Percentiles rank a stretch among this genome's conserved stretches.
phyloP scores from a whole-genome alignment of 2,113 vertebrate genomes.

The Cairina moschata region DNA sequence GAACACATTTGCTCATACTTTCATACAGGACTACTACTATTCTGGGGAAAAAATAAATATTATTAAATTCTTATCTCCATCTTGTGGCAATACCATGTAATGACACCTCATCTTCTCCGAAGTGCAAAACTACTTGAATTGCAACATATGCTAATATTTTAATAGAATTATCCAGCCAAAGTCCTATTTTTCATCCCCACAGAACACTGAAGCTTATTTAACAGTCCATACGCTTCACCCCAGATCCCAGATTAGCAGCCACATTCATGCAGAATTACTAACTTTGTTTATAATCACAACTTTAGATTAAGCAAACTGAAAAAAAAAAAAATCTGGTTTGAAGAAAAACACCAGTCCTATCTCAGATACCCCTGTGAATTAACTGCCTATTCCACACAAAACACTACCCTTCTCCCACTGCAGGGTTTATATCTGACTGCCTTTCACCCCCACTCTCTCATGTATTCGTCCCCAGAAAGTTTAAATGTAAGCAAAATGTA shows the following conservation, averaged over 20 bases:
- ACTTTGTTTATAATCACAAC: neutral
- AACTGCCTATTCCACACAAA: neutral
- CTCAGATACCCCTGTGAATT: neutral
- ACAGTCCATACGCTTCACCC: rapidly evolving
- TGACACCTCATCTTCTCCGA: rapidly evolving
- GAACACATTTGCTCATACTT: neutral
- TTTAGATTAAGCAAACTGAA: neutral
- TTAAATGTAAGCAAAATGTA: neutral
- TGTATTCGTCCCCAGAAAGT: neutral
- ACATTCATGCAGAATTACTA: neutral
- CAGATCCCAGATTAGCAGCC: neutral
- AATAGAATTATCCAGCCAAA: neutral
- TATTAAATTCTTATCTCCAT: neutral
- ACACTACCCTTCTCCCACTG: neutral
- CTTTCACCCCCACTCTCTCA: rapidly evolving
- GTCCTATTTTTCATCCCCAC: neutral
- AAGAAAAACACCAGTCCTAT: neutral
- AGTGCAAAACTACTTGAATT: neutral
- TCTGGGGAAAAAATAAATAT: neutral
- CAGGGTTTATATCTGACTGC: neutral
- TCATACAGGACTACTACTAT: neutral
- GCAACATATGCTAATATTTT: neutral
- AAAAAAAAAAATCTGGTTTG: neutral
- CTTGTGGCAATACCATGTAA: neutral
- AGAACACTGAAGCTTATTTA: neutral